Evolutionary conservation across 2,797 vertebrate genomes (phyloP), one percentile per base, ranked within the genome.

Genomic region (Lacerta agilis): DNA sequence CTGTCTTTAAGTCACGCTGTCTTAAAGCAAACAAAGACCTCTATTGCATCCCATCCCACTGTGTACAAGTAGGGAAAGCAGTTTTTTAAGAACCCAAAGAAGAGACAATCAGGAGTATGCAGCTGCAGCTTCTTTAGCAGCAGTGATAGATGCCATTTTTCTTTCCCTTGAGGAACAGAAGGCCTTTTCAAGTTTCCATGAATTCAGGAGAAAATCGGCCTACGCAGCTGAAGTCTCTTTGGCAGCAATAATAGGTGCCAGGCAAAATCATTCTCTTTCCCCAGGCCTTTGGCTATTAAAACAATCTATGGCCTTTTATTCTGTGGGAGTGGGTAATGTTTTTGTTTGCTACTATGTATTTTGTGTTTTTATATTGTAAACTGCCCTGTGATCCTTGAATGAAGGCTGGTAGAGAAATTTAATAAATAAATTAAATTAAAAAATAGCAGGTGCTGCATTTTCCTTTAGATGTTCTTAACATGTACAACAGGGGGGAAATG

Each of bases 171-270:
- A 36, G 55, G 86, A 87, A 87, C 86, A 87, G 43, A 82, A 75
- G 36, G 86, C 81, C 79, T 66, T 87, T 87, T 87, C 55, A 87
- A 82, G 55, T 81, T 81, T 55, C 55, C 58, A 81, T 64, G 18
- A 75, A n/a, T n/a, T n/a, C n/a, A 82, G 69, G 29, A 87, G 55
- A 81, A 81, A 87, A 75, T 36, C 69, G 27, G 79, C 79, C 49
- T 79, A 81, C 29, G 29, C 64, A 61, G 67, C 69, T 82, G 69
- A 82, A 82, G 15, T 73, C 55, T 82, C 38, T 87, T 87, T 82
- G 86, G 86, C 79, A 82, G 72, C 72, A 76, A 58, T 73, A 4
- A 17, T 80, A 86, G 66, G 77, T 71, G 75, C 49, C 49, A 55
- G 49, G 49, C 49, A 55, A 55, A 55, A 55, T 55, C 49, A 55